These are phyloP conservation scores for Coremacera marginata DNA, from an alignment of 2,888 invertebrate genomes.

Conservation along the genomic window DNA sequence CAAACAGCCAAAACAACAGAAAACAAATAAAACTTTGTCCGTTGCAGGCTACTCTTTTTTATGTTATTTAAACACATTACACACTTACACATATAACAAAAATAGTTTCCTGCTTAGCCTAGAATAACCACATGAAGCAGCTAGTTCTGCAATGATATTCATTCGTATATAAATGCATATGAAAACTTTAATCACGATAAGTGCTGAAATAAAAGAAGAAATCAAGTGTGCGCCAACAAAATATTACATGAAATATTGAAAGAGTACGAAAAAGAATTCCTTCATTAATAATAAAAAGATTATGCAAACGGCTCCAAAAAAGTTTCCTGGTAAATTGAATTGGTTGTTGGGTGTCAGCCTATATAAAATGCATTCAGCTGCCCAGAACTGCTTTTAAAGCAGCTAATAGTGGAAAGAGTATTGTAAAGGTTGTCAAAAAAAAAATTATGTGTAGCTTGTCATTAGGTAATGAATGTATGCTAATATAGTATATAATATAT, in stretches of 20 bases:
- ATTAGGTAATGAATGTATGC: neutral
- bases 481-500: no score
- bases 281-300: conserved; percentile 23
- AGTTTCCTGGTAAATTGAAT: conserved; percentile 18
- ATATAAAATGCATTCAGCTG: neutral
- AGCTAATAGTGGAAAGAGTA: neutral
- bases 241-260: no score
- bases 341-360: neutral
- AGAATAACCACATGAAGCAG: neutral
- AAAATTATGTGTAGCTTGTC: neutral
- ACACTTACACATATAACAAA: neutral
- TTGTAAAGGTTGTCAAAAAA: neutral
- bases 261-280: conserved; percentile 10
- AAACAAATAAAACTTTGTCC: conserved; percentile 30
- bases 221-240: neutral
- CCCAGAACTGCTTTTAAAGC: neutral
- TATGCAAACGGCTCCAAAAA: conserved; percentile 18
- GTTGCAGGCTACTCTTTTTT: conserved; percentile 12
- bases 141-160: conserved; percentile 20
- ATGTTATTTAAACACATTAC: neutral
- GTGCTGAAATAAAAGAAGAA: conserved; percentile 25
- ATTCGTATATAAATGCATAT: conserved; percentile 17
- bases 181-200: conserved; percentile 41
- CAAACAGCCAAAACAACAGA: neutral
- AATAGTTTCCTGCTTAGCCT: neutral